Evolutionary conservation across 2,797 vertebrate genomes (phyloP), one percentile per base, ranked within the genome.

Genomic region (Enteromius anoplus): DNA sequence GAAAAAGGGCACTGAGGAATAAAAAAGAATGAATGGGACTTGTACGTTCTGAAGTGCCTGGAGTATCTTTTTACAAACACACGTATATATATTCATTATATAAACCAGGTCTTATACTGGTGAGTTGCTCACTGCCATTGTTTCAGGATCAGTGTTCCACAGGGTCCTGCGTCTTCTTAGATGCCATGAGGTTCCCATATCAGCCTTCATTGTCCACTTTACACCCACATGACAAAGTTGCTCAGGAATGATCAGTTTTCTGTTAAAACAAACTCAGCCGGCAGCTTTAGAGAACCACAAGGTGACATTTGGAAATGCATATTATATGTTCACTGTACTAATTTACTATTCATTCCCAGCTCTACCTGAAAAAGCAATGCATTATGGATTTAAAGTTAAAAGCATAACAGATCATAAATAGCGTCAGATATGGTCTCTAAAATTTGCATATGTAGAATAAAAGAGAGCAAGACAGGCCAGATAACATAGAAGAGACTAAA

Each of bases 361-460:
- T 21, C 26, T 85, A 32, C 23, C 75, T 84, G 45, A 66, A 85
- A 84, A 73, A 81, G 53, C 75, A 76, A 75, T 85, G 75, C 68
- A 83, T 87, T 81, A 80, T 87, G 55, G 42, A 86, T 85, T 49
- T 58, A 34, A 78, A 80, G 40, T 80, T 82, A 80, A 82, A 85
- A 84, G 76, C 60, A 49, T 58, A 73, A 62, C 37, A 76, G 40
- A 79, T 70, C 42, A 77, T 47, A 72, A 71, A 51, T 71, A 53
- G 81, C 77, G 4, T 75, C n/a, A 47, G 34, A 51, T 45, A 34
- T 72, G 10, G n/a, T 40, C 37, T 17, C 19, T 75, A 6, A 51
- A 47, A 65, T 72, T 23, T 71, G 17, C n/a, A 32, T 62, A 40
- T 40, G 34, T 11, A 21, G 37, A 58, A 42, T 8, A 34, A 26